phyloP scores from a whole-genome alignment of 2,888 invertebrate species.

The Cosmopolites sordidus region DNA sequence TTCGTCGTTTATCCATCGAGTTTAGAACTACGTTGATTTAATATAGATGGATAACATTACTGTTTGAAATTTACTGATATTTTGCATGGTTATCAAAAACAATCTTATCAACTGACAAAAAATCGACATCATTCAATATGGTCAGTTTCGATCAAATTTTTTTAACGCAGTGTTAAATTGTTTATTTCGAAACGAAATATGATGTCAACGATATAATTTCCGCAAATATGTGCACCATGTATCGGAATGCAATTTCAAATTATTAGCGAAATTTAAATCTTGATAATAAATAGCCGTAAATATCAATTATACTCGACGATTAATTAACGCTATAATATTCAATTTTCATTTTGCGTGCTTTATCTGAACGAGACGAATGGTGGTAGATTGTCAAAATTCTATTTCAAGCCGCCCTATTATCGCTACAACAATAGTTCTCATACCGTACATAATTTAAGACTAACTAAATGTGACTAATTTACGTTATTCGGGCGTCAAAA shows the following conservation, averaged over 20 bases:
- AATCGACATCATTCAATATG: no score
- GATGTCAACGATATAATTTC: no score
- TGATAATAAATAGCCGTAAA: conserved; percentile 34
- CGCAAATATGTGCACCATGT: no score
- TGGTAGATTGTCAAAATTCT: neutral
- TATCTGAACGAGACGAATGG: conserved; percentile 5
- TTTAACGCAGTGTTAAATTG: no score
- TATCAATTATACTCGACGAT: conserved; percentile 39
- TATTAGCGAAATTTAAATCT: conserved; percentile 34
- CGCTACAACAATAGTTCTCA: neutral
- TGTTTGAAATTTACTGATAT: no score
- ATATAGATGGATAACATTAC: no score
- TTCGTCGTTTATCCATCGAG: no score
- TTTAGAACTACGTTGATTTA: no score
- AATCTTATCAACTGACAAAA: no score
- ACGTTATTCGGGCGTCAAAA: neutral
- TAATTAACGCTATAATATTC: conserved; percentile 39
- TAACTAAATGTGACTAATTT: neutral
- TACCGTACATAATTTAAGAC: neutral
- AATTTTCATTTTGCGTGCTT: conserved; percentile 28
- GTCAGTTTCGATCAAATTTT: no score
- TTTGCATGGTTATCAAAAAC: no score
- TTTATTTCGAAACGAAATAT: no score
- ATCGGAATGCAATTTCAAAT: conserved; percentile 15
- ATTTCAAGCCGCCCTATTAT: neutral